These are phyloP conservation scores for Acanthis flammea DNA, from an alignment of 2,797 vertebrate species.

Conservation along the genomic window DNA sequence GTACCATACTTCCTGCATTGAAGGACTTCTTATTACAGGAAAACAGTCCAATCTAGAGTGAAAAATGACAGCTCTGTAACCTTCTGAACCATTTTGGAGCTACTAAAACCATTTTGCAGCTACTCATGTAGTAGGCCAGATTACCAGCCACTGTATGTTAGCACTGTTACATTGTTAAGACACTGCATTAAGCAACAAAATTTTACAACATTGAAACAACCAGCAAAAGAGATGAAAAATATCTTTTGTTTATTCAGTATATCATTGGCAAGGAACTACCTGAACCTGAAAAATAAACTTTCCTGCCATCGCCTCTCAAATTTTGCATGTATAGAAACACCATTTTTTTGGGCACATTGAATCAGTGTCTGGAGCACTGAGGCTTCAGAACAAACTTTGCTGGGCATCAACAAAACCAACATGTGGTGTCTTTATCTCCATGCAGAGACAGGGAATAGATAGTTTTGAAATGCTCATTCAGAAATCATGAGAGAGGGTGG, in stretches of 20 bases:
- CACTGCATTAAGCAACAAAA: not conserved
- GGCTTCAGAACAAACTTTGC: not conserved
- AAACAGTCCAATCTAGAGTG: not conserved
- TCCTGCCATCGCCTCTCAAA: not conserved
- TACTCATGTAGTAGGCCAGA: not conserved
- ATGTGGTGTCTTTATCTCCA: not conserved
- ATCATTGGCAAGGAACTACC: not conserved
- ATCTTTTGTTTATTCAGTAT: not conserved
- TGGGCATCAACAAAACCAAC: not conserved
- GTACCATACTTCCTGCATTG: not conserved
- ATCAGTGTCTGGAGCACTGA: not conserved
- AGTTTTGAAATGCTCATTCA: not conserved
- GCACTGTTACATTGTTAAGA: not conserved
- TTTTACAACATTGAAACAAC: not conserved
- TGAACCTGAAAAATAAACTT: fast-evolving
- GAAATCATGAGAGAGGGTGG: not conserved
- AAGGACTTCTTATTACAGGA: not conserved
- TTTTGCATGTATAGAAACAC: not conserved
- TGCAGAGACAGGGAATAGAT: not conserved
- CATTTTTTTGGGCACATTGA: not conserved
- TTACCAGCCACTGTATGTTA: not conserved
- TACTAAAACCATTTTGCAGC: not conserved
- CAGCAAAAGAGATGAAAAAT: not conserved
- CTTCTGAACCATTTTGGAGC: not conserved
- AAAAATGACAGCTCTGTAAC: not conserved